Evolutionary conservation across 2,888 invertebrate species (phyloP).

Genomic region (Augochlorella aurata): DNA sequence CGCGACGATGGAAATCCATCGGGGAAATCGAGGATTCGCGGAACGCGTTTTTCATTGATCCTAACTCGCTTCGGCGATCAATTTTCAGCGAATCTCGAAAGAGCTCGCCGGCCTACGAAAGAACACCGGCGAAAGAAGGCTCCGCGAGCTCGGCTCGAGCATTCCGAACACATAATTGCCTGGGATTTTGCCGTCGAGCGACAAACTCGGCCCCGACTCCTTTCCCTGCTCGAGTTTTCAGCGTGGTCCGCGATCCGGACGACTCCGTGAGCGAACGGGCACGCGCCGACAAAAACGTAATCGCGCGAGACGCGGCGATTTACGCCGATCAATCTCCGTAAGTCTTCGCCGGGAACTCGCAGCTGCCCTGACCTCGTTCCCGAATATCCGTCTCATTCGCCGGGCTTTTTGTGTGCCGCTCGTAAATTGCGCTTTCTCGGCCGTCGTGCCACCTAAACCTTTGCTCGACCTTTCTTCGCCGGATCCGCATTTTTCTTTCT

Average conservation of each 20-base stretch:
- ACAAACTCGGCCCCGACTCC: constrained; percentile 68
- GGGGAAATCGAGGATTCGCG: background rate
- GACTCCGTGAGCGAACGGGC: constrained; percentile 60
- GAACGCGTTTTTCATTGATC: background rate
- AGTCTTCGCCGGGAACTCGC: constrained; percentile 44
- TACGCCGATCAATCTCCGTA: constrained; percentile 57
- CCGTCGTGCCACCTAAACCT: background rate
- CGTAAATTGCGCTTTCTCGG: constrained; percentile 41
- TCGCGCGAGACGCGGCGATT: constrained; percentile 68
- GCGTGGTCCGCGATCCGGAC: constrained; percentile 36
- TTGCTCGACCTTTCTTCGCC: background rate
- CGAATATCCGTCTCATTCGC: constrained; percentile 44
- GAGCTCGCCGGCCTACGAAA: constrained; percentile 16
- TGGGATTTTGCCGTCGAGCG: constrained; percentile 76
- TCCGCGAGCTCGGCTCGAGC: constrained; percentile 49
- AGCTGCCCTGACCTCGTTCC: constrained; percentile 52
- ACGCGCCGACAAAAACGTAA: constrained; percentile 73
- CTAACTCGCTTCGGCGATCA: constrained; percentile 21
- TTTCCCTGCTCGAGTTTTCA: constrained; percentile 57
- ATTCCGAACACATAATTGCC: constrained; percentile 76
- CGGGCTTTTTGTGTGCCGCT: constrained; percentile 38
- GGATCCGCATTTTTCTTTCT: background rate
- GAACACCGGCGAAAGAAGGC: constrained; percentile 35
- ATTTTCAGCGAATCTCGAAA: constrained; percentile 36
- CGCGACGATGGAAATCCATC: background rate